Evolutionary conservation across 2,797 vertebrate species (phyloP).

Genomic region (Petrocephalus schoutedeni): DNA sequence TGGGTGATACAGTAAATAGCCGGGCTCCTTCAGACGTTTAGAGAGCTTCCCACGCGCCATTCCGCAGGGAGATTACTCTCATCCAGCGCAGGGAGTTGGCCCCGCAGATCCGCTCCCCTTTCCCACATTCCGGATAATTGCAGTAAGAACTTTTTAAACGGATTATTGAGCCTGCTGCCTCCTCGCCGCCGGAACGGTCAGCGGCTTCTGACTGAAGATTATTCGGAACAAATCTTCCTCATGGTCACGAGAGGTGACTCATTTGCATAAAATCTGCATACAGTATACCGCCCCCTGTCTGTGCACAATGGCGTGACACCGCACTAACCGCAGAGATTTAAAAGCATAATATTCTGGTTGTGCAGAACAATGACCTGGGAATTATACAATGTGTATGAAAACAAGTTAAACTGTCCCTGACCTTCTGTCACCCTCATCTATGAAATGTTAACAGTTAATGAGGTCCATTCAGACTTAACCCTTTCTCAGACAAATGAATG

Average conservation of each 20-base stretch:
- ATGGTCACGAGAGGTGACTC: not conserved
- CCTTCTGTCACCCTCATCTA: not conserved
- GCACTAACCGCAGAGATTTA: not conserved
- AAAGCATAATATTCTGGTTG: not conserved
- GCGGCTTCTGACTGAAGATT: constrained; percentile 28
- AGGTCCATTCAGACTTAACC: not conserved
- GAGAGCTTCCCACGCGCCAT: constrained; percentile 24
- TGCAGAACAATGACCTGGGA: not conserved
- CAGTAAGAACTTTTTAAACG: constrained; percentile 32
- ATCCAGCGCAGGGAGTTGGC: constrained; percentile 15
- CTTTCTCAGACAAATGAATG: not conserved
- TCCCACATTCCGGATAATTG: constrained; percentile 26
- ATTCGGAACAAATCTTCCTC: not conserved
- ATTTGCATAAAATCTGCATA: not conserved
- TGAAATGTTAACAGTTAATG: not conserved
- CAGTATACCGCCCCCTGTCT: not conserved
- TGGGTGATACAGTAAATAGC: constrained; percentile 40
- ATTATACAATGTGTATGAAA: not conserved
- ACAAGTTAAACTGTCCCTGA: not conserved
- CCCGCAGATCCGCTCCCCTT: not conserved
- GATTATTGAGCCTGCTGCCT: constrained; percentile 12
- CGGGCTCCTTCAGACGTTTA: constrained; percentile 25
- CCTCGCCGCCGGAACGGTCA: constrained; percentile 15
- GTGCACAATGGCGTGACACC: not conserved
- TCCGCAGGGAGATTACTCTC: constrained; percentile 24